A percentile compares a stretch with the other conserved stretches of the same genome.
phyloP scores from a whole-genome alignment of 2,113 vertebrate species.

The Thryonomys swinderianus region DNA sequence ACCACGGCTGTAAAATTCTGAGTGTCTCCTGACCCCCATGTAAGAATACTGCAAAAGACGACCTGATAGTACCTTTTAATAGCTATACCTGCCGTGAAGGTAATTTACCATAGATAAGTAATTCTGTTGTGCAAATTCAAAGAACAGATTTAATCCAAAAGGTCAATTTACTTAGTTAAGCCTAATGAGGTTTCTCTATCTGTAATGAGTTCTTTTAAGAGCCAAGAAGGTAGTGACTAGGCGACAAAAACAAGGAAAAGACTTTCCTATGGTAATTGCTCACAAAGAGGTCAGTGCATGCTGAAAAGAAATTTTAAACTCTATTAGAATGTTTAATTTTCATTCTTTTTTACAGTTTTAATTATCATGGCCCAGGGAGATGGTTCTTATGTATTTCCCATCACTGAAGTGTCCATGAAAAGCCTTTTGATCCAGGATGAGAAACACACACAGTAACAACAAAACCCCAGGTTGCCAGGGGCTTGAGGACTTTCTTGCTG shows the following conservation, averaged over 20 bases:
- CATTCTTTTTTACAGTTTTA: constrained; percentile 28
- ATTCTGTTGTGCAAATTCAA: neutral
- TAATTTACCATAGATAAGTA: constrained; percentile 15
- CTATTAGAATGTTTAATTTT: neutral
- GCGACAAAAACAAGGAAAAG: neutral
- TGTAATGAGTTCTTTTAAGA: constrained; percentile 3
- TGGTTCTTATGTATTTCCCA: neutral
- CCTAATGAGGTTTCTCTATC: constrained; percentile 2
- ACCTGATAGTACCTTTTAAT: neutral
- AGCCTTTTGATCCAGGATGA: neutral
- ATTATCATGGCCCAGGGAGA: neutral
- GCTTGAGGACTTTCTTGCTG: neutral
- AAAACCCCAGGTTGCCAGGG: neutral
- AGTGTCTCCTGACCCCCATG: neutral
- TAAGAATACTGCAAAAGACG: neutral
- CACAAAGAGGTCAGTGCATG: neutral
- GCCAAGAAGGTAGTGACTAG: neutral
- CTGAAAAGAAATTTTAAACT: neutral
- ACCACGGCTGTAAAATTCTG: neutral
- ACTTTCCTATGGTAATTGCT: neutral
- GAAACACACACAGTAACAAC: neutral
- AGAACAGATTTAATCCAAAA: constrained; percentile 34
- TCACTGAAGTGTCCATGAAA: neutral
- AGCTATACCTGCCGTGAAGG: neutral
- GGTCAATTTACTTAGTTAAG: neutral